Evolutionary conservation across 2,888 invertebrate genomes (phyloP).

Genomic region (Anorthoa munda): DNA sequence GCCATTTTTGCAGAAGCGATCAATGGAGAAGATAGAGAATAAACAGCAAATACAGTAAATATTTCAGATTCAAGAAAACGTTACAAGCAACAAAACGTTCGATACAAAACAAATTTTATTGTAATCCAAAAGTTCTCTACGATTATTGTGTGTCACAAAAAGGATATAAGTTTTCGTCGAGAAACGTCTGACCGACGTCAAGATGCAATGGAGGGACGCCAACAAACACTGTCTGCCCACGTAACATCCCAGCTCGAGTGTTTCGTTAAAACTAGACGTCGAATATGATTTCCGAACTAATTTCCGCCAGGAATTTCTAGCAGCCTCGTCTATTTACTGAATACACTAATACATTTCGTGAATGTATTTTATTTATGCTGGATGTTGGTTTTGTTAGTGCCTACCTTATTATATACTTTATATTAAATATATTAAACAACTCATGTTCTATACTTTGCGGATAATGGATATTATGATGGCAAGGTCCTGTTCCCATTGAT

Average conservation of each 20-base stretch:
- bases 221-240: slow-evolving; percentile 59
- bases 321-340: slow-evolving; percentile 54
- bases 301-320: slow-evolving; percentile 74
- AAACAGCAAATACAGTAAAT: slow-evolving; percentile 4
- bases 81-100: slow-evolving; percentile 36
- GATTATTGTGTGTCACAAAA: slow-evolving; percentile 49
- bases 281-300: slow-evolving; percentile 81
- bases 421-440: no score
- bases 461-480: slow-evolving; percentile 1
- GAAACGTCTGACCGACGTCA: slow-evolving; percentile 53
- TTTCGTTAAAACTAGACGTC: slow-evolving; percentile 58
- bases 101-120: slow-evolving; percentile 45
- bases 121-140: slow-evolving; percentile 42
- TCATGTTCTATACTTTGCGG: slow-evolving; percentile 14
- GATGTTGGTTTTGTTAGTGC: slow-evolving; percentile 21
- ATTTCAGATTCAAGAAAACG: slow-evolving; percentile 15
- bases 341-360: slow-evolving; percentile 57
- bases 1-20: background rate
- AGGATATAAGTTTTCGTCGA: slow-evolving; percentile 44
- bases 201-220: slow-evolving; percentile 55
- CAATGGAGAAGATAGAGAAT: slow-evolving; percentile 10
- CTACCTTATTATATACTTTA: no score
- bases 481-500: slow-evolving; percentile 7
- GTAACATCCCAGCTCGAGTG: slow-evolving; percentile 47
- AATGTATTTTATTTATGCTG: slow-evolving; percentile 46